Evolutionary conservation across 1,140 invertebrate species (phyloP).

Genomic region (Harlomillsia oculata): DNA sequence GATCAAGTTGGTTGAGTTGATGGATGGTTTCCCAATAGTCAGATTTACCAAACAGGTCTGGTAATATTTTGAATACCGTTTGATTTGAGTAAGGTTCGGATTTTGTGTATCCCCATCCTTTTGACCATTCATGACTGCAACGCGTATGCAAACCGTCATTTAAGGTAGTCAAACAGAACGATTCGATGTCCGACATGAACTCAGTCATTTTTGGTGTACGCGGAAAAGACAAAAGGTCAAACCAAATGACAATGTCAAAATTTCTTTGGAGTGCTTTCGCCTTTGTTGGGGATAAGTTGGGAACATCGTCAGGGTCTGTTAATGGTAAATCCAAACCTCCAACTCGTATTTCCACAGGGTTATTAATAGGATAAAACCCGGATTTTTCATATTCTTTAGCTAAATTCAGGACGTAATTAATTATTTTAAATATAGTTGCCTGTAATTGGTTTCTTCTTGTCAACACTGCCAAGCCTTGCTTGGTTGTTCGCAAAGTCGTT

Average conservation of each 20-base stretch:
- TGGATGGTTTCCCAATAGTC: no score
- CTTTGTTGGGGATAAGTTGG: background rate
- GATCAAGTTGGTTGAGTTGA: no score
- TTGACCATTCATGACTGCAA: constrained; percentile 20
- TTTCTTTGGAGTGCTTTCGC: background rate
- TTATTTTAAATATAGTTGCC: background rate
- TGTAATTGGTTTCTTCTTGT: constrained; percentile 12
- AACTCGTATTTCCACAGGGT: constrained; percentile 12
- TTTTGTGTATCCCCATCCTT: constrained; percentile 9
- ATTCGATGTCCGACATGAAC: constrained; percentile 13
- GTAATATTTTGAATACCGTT: no score
- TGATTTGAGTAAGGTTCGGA: no score
- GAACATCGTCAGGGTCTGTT: background rate
- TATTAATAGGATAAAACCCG: constrained; percentile 19
- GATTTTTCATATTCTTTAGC: background rate
- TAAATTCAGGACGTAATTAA: background rate
- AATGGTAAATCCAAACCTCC: constrained; percentile 10
- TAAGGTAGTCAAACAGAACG: background rate
- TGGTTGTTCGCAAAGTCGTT: background rate
- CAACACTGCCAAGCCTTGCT: constrained; percentile 9
- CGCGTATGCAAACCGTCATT: background rate
- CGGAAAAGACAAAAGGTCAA: constrained; percentile 8
- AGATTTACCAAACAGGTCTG: no score
- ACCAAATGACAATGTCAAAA: constrained; percentile 17
- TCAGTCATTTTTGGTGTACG: background rate